These are phyloP conservation scores for Sebastes hubbsi DNA, from an alignment of 2,797 vertebrate genomes.

Conservation along the genomic window DNA sequence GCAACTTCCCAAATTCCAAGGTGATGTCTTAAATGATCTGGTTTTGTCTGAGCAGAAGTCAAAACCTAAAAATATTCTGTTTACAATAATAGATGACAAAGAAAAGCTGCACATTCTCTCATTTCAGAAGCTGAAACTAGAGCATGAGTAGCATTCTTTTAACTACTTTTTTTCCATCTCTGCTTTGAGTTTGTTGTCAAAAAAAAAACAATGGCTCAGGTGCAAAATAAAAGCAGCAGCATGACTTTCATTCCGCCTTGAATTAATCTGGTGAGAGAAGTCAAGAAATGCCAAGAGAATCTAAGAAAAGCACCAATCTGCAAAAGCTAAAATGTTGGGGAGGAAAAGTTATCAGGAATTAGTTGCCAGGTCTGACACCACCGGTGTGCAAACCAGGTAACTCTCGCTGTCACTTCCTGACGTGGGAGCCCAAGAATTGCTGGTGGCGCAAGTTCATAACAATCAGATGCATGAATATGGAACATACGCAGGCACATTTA, in stretches of 20 bases:
- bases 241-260: neutral
- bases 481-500: neutral
- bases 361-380: conserved; percentile 46
- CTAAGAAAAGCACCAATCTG: neutral
- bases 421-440: conserved; percentile 12
- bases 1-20: neutral
- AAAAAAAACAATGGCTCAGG: neutral
- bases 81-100: neutral
- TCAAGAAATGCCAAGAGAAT: conserved; percentile 1
- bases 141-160: neutral
- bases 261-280: conserved; percentile 1
- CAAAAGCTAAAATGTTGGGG: neutral
- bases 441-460: conserved; percentile 34
- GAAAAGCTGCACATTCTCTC: neutral
- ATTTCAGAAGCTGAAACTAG: neutral
- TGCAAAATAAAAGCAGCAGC: neutral
- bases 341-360: conserved; percentile 25
- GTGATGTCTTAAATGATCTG: neutral
- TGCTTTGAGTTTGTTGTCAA: neutral
- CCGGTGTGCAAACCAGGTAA: conserved; percentile 11
- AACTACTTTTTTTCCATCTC: neutral
- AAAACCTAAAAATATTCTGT: neutral
- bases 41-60: neutral
- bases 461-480: conserved; percentile 45
- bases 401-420: conserved; percentile 43